Evolutionary conservation across 2,113 vertebrate genomes (phyloP), one percentile per base, ranked within the genome.

Genomic region (Hucho hucho): DNA sequence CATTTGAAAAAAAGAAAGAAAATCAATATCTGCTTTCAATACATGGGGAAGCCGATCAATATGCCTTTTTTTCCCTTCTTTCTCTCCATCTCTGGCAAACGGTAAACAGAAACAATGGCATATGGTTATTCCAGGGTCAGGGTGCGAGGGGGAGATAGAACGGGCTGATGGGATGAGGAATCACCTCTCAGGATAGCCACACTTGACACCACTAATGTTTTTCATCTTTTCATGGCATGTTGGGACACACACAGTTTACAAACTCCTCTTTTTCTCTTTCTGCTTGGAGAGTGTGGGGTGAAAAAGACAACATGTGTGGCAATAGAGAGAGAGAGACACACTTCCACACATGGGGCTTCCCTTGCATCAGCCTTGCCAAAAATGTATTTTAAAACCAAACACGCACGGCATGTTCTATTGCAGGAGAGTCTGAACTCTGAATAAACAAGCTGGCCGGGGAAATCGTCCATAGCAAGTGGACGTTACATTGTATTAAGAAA

Each of bases 21-120:
- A 93, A 93, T 94, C 93, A 92, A 94, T 94, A 94, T 90, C 91
- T 93, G 93, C 91, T 94, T 93, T 94, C 93, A 93, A 94, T 93
- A 93, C 90, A 89, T 78, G 90, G 85, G 91, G 88, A 91, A 80
- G 76, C 83, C 88, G 78, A 94, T 94, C 92, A 86, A 94, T 93
- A 92, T 59, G 20, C 53, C 72, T 73, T 67, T 78, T 74, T 25
- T 72, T 86, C 78, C 83, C 84, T 71, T 76, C 83, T 77, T 75
- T 84, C 73, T 72, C 83, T 86, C 84, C 82, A 79, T 82, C 86
- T 87, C 86, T 86, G 80, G 84, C 80, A 85, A 91, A 89, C 87
- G 83, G 89, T 91, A 92, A 91, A 92, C 82, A 92, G 90, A 94
- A 93, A 93, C 92, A 93, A 93, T 92, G 87, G 83, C 84, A 84